These are phyloP conservation scores for Erythrolamprus reginae DNA, from an alignment of 2,113 vertebrate species.

Conservation along the genomic window DNA sequence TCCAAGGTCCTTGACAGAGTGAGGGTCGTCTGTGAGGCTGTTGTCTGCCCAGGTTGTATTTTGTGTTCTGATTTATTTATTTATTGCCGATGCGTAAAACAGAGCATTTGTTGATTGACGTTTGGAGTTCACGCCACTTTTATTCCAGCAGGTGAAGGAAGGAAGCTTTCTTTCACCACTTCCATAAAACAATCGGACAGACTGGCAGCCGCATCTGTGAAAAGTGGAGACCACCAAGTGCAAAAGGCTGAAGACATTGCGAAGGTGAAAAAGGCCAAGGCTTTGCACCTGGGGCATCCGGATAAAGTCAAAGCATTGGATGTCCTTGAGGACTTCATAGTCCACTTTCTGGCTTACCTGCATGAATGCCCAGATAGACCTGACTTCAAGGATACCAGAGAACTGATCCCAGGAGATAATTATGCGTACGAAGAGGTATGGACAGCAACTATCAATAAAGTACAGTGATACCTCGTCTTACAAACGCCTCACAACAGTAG, in stretches of 20 bases:
- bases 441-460: background rate
- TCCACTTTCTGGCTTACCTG: slow-evolving; percentile 57
- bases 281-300: slow-evolving; percentile 32
- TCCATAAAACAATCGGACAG: background rate
- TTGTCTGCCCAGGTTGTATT: no score
- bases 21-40: no score
- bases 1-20: no score
- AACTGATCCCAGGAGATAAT: slow-evolving; percentile 63
- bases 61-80: no score
- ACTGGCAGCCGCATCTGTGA: background rate
- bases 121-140: background rate
- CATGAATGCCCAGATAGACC: slow-evolving; percentile 44
- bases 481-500: no score
- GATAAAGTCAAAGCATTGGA: slow-evolving; percentile 46
- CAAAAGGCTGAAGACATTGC: background rate
- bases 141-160: background rate
- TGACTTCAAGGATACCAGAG: slow-evolving; percentile 43
- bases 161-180: background rate
- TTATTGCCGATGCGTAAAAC: no score
- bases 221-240: background rate
- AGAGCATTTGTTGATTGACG: no score
- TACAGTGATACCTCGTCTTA: no score
- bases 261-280: slow-evolving; percentile 36
- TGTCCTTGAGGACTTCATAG: slow-evolving; percentile 58
- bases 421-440: slow-evolving; percentile 66